Evolutionary conservation across 53 echinoderm and acorn worm species (phyloP).

Genomic region (Henricia sp.): DNA sequence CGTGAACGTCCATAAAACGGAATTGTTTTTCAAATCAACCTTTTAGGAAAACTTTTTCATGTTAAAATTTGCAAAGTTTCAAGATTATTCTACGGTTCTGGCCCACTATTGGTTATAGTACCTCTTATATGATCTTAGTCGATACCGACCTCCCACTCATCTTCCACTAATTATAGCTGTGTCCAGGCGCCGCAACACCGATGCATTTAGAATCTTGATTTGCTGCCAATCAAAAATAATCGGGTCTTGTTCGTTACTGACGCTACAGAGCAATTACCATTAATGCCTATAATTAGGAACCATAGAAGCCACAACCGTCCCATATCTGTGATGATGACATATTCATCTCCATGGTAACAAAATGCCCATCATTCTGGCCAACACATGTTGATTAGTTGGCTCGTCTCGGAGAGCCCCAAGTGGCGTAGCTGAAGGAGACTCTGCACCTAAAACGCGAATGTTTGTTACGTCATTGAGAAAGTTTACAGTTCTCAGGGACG

Average conservation of each 20-base stretch:
- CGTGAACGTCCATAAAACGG: no score
- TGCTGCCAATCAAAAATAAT: no score
- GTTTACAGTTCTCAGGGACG: background rate
- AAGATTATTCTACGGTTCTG: no score
- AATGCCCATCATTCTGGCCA: background rate
- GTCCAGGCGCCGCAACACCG: no score
- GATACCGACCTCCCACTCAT: background rate
- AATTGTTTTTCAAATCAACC: no score
- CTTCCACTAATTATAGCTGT: no score
- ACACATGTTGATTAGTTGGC: background rate
- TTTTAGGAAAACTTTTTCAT: no score
- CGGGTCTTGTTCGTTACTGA: background rate
- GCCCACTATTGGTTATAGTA: no score
- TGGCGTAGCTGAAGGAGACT: background rate
- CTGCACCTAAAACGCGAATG: background rate
- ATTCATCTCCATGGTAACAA: slow-evolving; percentile 29
- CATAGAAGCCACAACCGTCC: background rate
- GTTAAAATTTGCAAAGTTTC: no score
- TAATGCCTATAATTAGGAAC: background rate
- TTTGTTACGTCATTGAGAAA: background rate
- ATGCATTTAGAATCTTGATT: background rate
- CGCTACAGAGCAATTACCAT: background rate
- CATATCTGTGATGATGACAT: slow-evolving; percentile 30
- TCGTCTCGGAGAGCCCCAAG: slow-evolving; percentile 20
- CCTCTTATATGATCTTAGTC: background rate